Conservation (phyloP, 2,888 invertebrate genomes). For the Ligdia adustata region DNA sequence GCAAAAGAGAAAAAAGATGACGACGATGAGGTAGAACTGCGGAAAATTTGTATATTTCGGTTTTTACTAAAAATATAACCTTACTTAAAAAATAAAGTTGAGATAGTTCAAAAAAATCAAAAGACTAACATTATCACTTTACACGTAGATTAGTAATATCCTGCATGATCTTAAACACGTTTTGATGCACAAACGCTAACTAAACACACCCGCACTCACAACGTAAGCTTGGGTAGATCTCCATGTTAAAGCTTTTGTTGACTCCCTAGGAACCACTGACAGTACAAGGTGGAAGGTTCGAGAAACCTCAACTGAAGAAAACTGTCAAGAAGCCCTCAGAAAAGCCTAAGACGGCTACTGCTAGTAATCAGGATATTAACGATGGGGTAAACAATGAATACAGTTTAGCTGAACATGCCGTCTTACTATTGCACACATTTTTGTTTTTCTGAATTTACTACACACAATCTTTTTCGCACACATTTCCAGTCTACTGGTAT, state of each 20-base stretch:
- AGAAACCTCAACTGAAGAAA: constrained; percentile 79
- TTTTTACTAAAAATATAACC: constrained; percentile 4
- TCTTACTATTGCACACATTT: constrained; percentile 39
- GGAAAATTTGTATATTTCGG: background rate
- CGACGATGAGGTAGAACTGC: constrained; percentile 66
- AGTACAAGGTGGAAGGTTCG: constrained; percentile 77
- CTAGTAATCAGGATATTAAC: constrained; percentile 37
- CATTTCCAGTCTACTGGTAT: too few relatives aligned
- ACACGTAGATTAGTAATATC: constrained; percentile 48
- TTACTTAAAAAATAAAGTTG: constrained; percentile 52
- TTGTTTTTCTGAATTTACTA: constrained; percentile 15
- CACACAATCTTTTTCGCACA: constrained; percentile 16
- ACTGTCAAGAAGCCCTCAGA: constrained; percentile 68
- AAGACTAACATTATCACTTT: constrained; percentile 50
- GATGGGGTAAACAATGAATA: constrained; percentile 66
- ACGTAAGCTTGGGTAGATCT: constrained; percentile 52
- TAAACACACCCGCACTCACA: constrained; percentile 50
- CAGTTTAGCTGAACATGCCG: constrained; percentile 46
- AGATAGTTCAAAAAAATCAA: constrained; percentile 60
- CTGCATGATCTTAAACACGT: constrained; percentile 42
- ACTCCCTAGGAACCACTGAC: constrained; percentile 74
- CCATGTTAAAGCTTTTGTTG: constrained; percentile 60
- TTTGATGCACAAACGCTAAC: constrained; percentile 61
- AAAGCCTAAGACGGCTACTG: constrained; percentile 64
- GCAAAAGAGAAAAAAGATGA: too few relatives aligned